These are phyloP conservation scores for Acestrorhynchus altus DNA, from an alignment of 2,797 vertebrate species.

Conservation along the genomic window DNA sequence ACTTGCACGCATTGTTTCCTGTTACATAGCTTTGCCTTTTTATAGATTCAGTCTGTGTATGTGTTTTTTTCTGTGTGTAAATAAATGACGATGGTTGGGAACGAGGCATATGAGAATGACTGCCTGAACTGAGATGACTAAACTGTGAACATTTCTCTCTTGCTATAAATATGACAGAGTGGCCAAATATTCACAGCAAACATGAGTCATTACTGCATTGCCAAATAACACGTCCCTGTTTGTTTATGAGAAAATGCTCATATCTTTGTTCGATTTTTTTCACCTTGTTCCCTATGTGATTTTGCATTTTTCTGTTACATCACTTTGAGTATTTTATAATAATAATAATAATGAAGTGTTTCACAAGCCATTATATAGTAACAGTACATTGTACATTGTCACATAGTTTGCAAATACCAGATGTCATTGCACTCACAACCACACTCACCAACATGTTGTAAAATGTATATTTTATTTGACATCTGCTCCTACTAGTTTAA, in stretches of 20 bases:
- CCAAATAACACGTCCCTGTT: constrained; percentile 19
- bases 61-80: constrained; percentile 12
- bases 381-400: too few species aligned
- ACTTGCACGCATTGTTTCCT: constrained; percentile 47
- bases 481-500: too few species aligned
- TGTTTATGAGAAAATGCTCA: constrained; percentile 24
- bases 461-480: too few species aligned
- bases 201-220: constrained; percentile 32
- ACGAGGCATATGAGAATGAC: constrained; percentile 22
- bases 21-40: not conserved
- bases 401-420: too few species aligned
- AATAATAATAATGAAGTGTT: too few species aligned
- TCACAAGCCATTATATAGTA: too few species aligned
- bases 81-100: constrained; percentile 19
- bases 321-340: too few species aligned
- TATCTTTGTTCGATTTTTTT: not conserved
- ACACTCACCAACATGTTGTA: too few species aligned
- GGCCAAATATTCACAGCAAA: constrained; percentile 26
- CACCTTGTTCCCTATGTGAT: not conserved
- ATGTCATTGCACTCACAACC: too few species aligned
- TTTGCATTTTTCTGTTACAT: too few species aligned
- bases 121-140: constrained; percentile 48
- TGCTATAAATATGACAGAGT: constrained; percentile 31
- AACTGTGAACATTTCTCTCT: constrained; percentile 37
- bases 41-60: not conserved